phyloP scores from a whole-genome alignment of 1,140 invertebrate genomes.

The Macrosteles quadrilineatus region DNA sequence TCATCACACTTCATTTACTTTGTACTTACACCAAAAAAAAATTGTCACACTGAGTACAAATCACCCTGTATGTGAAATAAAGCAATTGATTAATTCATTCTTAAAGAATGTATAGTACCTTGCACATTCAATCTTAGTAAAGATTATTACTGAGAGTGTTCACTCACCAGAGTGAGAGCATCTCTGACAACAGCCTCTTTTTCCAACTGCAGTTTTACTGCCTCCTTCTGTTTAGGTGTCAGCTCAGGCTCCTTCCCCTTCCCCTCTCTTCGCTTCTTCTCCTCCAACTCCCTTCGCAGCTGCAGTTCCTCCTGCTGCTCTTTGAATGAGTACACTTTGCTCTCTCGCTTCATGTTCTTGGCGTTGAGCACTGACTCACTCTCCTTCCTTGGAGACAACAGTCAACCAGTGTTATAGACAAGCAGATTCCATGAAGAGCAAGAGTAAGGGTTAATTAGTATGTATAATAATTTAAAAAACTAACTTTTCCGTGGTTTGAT shows the following conservation, averaged over 20 bases:
- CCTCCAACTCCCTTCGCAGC: constrained; percentile 87
- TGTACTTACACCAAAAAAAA: too few species aligned
- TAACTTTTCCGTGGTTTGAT: neutral
- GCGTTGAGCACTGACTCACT: constrained; percentile 62
- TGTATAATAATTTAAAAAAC: neutral
- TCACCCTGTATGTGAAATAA: too few species aligned
- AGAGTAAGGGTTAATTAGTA: neutral
- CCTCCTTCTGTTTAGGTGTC: constrained; percentile 92
- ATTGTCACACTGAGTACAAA: too few species aligned
- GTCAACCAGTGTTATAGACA: neutral
- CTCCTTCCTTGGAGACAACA: constrained; percentile 54
- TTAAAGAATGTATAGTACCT: too few species aligned
- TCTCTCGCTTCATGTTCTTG: constrained; percentile 93
- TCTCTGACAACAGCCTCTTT: constrained; percentile 81
- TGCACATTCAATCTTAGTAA: too few species aligned
- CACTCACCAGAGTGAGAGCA: constrained; percentile 61
- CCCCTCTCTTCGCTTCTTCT: constrained; percentile 85
- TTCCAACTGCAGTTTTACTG: constrained; percentile 79
- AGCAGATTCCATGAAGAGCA: neutral
- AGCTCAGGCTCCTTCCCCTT: constrained; percentile 75
- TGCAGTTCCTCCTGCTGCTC: constrained; percentile 96
- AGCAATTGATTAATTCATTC: too few species aligned
- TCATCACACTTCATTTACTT: too few species aligned
- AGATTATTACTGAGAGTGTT: too few species aligned
- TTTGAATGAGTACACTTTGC: constrained; percentile 95